These are phyloP conservation scores for Melieria picta DNA, from an alignment of 2,888 invertebrate genomes.

Conservation along the genomic window DNA sequence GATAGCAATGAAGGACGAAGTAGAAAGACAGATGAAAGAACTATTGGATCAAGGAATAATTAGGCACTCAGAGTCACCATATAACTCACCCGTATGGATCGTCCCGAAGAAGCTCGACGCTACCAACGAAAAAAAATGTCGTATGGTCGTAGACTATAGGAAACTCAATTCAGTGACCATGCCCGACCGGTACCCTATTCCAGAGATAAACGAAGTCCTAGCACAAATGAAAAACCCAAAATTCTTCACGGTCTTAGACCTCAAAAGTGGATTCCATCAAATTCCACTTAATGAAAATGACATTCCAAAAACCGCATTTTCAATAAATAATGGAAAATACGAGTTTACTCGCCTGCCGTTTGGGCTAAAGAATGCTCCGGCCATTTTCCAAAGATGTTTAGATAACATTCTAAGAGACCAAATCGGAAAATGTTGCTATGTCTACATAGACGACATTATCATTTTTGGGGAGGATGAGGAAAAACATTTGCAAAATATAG, in stretches of 20 bases:
- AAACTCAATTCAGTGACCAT: slow-evolving; percentile 32
- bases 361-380: slow-evolving; percentile 13
- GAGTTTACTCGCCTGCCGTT: background rate
- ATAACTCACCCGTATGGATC: background rate
- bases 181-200: slow-evolving; percentile 33
- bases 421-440: slow-evolving; percentile 12
- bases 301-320: slow-evolving; percentile 34
- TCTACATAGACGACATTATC: slow-evolving; percentile 22
- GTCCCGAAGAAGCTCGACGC: slow-evolving; percentile 11
- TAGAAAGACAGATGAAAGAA: slow-evolving; percentile 23
- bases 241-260: slow-evolving; percentile 30
- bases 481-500: slow-evolving; percentile 15
- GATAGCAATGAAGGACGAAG: slow-evolving; percentile 16
- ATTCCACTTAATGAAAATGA: slow-evolving; percentile 31
- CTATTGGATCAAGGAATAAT: slow-evolving; percentile 21
- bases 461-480: slow-evolving; percentile 11
- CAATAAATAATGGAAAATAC: background rate
- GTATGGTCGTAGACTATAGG: slow-evolving; percentile 23
- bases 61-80: slow-evolving; percentile 9
- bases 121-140: slow-evolving; percentile 3
- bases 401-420: slow-evolving; percentile 16
- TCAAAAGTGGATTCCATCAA: slow-evolving; percentile 25
- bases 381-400: slow-evolving; percentile 21
- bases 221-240: slow-evolving; percentile 28
- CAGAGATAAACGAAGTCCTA: slow-evolving; percentile 34